These are phyloP conservation scores for Typhlomys cinereus DNA, from an alignment of 2,113 vertebrate genomes.

Conservation along the genomic window DNA sequence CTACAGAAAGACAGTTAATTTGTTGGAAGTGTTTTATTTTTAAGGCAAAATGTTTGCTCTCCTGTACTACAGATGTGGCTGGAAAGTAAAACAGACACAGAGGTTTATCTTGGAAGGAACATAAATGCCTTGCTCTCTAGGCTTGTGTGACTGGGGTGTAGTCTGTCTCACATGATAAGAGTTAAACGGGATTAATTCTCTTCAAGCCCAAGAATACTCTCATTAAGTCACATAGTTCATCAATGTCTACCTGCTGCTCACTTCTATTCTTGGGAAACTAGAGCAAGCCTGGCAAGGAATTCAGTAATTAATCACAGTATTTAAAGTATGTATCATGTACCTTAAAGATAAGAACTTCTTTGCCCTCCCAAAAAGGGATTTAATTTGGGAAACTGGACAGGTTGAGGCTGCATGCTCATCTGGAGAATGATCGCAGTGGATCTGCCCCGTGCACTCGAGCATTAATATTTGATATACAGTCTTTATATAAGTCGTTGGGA, in stretches of 20 bases:
- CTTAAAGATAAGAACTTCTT: slow-evolving; percentile 51
- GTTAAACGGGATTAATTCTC: slow-evolving; percentile 36
- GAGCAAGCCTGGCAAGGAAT: slow-evolving; percentile 26
- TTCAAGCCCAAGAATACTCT: neutral
- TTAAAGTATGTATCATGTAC: slow-evolving; percentile 59
- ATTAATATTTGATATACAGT: slow-evolving; percentile 61
- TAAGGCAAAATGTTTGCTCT: neutral
- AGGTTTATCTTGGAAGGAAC: neutral
- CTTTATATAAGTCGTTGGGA: slow-evolving; percentile 52
- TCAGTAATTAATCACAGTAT: slow-evolving; percentile 59
- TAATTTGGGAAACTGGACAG: slow-evolving; percentile 37
- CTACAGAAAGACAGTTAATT: neutral
- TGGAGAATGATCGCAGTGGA: slow-evolving; percentile 56
- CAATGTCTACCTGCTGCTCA: slow-evolving; percentile 8
- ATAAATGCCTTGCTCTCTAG: neutral
- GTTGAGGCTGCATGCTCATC: slow-evolving; percentile 47
- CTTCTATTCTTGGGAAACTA: slow-evolving; percentile 34
- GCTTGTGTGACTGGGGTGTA: neutral
- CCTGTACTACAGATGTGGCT: neutral
- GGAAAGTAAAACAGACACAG: slow-evolving; percentile 3
- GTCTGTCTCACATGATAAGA: neutral
- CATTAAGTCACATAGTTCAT: slow-evolving; percentile 38
- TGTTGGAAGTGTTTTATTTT: neutral
- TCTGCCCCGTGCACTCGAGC: neutral
- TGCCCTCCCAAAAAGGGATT: slow-evolving; percentile 30